Evolutionary conservation across 1,140 invertebrate species (phyloP), one percentile per base, ranked within the genome.

Genomic region (Hesperophylax magnus): DNA sequence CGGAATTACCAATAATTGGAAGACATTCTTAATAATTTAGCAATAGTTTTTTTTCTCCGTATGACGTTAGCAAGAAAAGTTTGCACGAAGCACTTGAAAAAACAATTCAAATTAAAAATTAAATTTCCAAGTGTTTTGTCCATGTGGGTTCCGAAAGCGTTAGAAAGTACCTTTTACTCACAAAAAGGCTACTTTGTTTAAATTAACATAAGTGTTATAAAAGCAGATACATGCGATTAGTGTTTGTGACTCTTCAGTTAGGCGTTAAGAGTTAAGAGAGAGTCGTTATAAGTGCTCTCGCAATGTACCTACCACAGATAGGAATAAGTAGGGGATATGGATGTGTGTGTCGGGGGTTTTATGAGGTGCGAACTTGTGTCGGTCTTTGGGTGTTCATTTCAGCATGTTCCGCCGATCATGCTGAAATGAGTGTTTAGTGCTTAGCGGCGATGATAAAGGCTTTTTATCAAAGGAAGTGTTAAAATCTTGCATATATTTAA

Each of bases 311-410:
- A 1, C 24, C 24, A 17, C 63, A 31, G 69, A 72, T 72, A 72
- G 54, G 69, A 72, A 3, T 47, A 14, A 14, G 3, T 1, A 47
- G 39, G 9, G 11, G 39, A 47, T 47, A 14, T 47, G 39, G 39
- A 52, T 4, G 17, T 52, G 34, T 20, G 24, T 72, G 69, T 20
- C 52, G 22, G 69, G 24, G 11, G 6, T 54, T 72, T 53, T 53
- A 72, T 47, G 69, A 72, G 69, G 69, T 72, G 69, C 69, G 39
- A 72, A 72, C 69, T 52, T 54, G 52, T 18, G 69, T 72, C 34
- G 69, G 69, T 54, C 24, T 72, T 18, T 61, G 18, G 18, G 18
- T 61, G 58, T 18, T 61, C 18, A 61, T 65, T 65, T 34, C 17
- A 65, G 63, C 63, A 58, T 58, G 20, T 58, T 56, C 0, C 54